These are phyloP conservation scores for Acrocephalus kingi DNA, from an alignment of 2,113 vertebrate species.

Conservation along the genomic window DNA sequence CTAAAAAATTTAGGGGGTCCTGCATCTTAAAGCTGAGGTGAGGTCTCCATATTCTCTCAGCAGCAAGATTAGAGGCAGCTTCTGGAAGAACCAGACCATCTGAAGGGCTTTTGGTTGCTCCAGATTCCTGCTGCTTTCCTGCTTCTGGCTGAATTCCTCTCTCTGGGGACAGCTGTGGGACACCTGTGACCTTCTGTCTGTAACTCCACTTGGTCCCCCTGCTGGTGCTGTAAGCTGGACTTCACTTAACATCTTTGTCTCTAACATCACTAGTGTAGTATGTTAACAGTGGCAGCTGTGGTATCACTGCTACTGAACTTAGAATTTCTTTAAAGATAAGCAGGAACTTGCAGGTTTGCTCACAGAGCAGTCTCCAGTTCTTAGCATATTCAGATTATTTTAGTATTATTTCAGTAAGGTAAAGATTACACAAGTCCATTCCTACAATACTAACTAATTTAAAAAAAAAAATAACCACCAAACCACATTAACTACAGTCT, in stretches of 20 bases:
- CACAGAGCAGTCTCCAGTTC: not conserved
- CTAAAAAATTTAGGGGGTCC: not conserved
- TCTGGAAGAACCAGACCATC: not conserved
- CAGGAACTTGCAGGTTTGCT: not conserved
- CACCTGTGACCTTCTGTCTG: not conserved
- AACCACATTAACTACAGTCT: not conserved
- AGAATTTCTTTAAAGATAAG: not conserved
- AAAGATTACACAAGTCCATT: not conserved
- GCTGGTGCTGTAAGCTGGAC: not conserved
- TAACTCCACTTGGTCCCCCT: not conserved
- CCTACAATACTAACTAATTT: not conserved
- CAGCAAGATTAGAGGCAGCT: not conserved
- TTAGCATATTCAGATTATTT: not conserved
- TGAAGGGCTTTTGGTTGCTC: not conserved
- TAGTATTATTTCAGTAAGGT: not conserved
- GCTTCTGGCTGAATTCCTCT: not conserved
- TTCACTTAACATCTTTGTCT: not conserved
- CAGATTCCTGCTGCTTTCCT: not conserved
- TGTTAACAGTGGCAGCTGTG: not conserved
- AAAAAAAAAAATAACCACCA: too few relatives aligned
- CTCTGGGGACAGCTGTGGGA: not conserved
- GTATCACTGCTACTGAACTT: not conserved
- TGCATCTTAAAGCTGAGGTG: not conserved
- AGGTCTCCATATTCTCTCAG: not conserved
- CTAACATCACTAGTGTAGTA: not conserved